Conservation (phyloP, 2,888 invertebrate species). For the Amblyteles armatorius region DNA sequence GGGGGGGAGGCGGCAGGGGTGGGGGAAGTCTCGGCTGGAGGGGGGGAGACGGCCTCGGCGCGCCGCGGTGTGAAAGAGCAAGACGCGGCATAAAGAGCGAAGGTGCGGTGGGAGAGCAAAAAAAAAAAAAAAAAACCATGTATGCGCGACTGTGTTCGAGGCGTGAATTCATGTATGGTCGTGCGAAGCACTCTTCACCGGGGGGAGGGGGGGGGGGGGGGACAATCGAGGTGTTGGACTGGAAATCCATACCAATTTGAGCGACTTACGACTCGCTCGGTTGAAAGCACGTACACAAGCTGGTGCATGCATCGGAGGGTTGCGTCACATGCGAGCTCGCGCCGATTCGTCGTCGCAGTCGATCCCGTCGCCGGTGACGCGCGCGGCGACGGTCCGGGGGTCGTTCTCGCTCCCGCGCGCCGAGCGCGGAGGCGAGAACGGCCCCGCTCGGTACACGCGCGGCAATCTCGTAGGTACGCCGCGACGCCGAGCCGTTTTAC, state of each 20-base stretch:
- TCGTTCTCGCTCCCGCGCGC: background rate
- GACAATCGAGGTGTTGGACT: constrained; percentile 85
- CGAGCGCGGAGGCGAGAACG: too few species aligned
- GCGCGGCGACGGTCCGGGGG: constrained; percentile 8
- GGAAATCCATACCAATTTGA: constrained; percentile 85
- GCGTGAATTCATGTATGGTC: constrained; percentile 82
- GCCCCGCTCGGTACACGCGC: background rate
- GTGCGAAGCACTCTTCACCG: constrained; percentile 82
- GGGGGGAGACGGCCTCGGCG: too few species aligned
- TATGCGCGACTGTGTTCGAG: constrained; percentile 73
- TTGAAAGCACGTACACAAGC: constrained; percentile 75
- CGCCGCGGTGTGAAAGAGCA: background rate
- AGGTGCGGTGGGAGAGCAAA: background rate
- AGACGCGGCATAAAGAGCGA: constrained; percentile 7
- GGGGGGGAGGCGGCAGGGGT: too few species aligned
- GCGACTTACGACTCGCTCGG: constrained; percentile 80
- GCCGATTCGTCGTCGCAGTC: constrained; percentile 37
- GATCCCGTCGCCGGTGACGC: constrained; percentile 9
- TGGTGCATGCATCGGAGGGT: constrained; percentile 45
- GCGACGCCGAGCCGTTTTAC: constrained; percentile 33
- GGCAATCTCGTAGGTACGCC: constrained; percentile 39
- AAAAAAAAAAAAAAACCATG: constrained; percentile 68
- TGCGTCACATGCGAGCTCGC: constrained; percentile 30
- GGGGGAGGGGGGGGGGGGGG: too few species aligned
- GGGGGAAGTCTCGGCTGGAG: too few species aligned